A percentile compares a stretch with the other conserved stretches of the same genome.
These are phyloP conservation scores for Trachymyrmex septentrionalis DNA, from an alignment of 1,140 invertebrate species.

Conservation along the genomic window DNA sequence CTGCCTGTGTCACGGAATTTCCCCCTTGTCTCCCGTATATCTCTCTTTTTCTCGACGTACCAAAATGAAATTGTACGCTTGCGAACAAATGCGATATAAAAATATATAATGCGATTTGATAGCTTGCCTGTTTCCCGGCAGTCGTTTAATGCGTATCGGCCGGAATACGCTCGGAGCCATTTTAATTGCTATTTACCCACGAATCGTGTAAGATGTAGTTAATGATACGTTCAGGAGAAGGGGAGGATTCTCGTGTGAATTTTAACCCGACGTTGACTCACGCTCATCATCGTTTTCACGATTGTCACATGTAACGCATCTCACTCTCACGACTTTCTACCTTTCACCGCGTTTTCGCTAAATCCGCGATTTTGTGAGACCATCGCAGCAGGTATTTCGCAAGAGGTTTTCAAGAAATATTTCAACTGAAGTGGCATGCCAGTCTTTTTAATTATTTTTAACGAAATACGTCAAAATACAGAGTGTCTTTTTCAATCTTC, in stretches of 20 bases:
- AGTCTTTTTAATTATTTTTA: not conserved
- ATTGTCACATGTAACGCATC: slow-evolving; percentile 42
- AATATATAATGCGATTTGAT: slow-evolving; percentile 9
- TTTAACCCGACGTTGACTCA: slow-evolving; percentile 27
- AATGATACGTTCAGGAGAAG: slow-evolving; percentile 28
- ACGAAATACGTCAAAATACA: too few relatives aligned
- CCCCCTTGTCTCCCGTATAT: not conserved
- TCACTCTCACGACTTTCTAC: slow-evolving; percentile 48
- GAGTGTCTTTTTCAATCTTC: not conserved
- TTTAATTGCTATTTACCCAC: slow-evolving; percentile 52
- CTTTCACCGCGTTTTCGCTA: slow-evolving; percentile 48
- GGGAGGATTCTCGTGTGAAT: slow-evolving; percentile 10
- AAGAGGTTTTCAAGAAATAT: not conserved
- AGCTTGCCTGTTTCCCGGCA: too few relatives aligned
- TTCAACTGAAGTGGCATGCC: not conserved
- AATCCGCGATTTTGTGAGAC: slow-evolving; percentile 7
- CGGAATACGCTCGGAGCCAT: slow-evolving; percentile 7
- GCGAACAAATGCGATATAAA: slow-evolving; percentile 24
- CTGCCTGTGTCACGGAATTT: not conserved
- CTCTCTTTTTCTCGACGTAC: not conserved
- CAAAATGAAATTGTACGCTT: slow-evolving; percentile 4
- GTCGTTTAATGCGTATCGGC: slow-evolving; percentile 24
- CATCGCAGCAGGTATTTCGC: not conserved
- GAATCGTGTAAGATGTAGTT: not conserved
- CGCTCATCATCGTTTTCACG: slow-evolving; percentile 31